Percentiles rank a stretch among this genome's conserved stretches.
Evolutionary conservation across 1,140 invertebrate species (phyloP).

Genomic region (Neodiprion fabricii): DNA sequence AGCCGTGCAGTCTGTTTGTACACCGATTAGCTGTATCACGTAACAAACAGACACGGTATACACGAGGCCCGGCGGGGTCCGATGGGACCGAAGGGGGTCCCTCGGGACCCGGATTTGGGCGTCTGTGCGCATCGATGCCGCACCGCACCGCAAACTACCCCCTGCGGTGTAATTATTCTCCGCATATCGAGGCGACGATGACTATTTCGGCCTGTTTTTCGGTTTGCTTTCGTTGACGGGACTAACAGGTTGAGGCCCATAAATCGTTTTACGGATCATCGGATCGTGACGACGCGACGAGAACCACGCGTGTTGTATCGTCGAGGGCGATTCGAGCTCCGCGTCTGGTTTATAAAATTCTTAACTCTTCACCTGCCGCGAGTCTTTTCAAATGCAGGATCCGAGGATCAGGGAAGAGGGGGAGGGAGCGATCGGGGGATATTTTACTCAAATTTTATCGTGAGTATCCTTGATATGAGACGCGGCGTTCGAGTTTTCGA

Average conservation of each 20-base stretch:
- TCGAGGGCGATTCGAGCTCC: too few relatives aligned
- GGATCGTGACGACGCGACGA: slow-evolving; percentile 34
- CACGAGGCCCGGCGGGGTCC: background rate
- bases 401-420: too few relatives aligned
- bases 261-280: slow-evolving; percentile 47
- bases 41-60: slow-evolving; percentile 48
- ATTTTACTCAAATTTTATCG: too few relatives aligned
- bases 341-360: too few relatives aligned
- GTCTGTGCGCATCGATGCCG: slow-evolving; percentile 13
- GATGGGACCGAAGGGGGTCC: background rate
- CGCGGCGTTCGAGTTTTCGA: too few relatives aligned
- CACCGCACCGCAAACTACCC: slow-evolving; percentile 38
- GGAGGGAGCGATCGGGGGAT: too few relatives aligned
- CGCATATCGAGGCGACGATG: slow-evolving; percentile 19
- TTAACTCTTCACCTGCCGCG: too few relatives aligned
- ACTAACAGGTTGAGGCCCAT: slow-evolving; percentile 43
- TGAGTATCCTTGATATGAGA: too few relatives aligned
- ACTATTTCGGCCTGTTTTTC: background rate
- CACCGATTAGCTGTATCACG: slow-evolving; percentile 29
- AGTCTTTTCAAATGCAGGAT: too few relatives aligned
- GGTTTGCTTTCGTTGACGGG: background rate
- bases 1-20: background rate
- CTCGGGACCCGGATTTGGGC: slow-evolving; percentile 6
- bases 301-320: background rate
- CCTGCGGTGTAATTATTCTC: slow-evolving; percentile 46